Evolutionary conservation across 2,797 vertebrate genomes (phyloP), one percentile per base, ranked within the genome.

Genomic region (Poecilia wingei): DNA sequence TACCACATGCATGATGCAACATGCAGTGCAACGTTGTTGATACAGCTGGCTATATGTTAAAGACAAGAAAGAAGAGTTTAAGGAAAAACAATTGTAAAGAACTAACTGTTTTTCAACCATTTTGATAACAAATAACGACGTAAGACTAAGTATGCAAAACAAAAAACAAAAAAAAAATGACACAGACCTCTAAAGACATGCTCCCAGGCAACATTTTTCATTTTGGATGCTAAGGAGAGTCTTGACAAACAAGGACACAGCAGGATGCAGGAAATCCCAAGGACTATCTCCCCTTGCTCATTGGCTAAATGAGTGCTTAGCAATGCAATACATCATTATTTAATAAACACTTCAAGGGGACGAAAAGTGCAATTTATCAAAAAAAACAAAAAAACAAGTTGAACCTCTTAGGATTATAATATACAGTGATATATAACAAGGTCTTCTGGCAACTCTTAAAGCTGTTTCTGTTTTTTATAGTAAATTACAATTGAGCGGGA

Each of bases 221-320:
- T 76, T 85, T 81, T 79, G 82, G 68, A 87, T 77, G 79, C 79
- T 80, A 8, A 46, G 36, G 55, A 79, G 79, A 79, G 77, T 79
- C 71, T 86, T 47, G 22, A 77, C 81, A 77, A 74, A 82, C 84
- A 86, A 90, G 82, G 86, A 89, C 80, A 85, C 69, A 45, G 64
- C 74, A 39, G 77, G 49, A 86, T 64, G 8, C 0, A 86, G 61
- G 68, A 14, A 2, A 31, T 72, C 75, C 89, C 84, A 91, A 91
- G 84, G 84, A 82, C 82, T 76, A 41, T 82, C 73, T 83, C 77
- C 1, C 82, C 18, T 64, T 77, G 74, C 75, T 77, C 57, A 72
- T 79, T 43, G 47, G 47, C 79, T 80, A 33, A 12, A 64, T 47
- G 72, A 88, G 49, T 0, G 41, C 77, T 31, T 33, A 66, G 28